phyloP scores from a whole-genome alignment of 2,113 vertebrate genomes.

The Larimichthys polyactis region DNA sequence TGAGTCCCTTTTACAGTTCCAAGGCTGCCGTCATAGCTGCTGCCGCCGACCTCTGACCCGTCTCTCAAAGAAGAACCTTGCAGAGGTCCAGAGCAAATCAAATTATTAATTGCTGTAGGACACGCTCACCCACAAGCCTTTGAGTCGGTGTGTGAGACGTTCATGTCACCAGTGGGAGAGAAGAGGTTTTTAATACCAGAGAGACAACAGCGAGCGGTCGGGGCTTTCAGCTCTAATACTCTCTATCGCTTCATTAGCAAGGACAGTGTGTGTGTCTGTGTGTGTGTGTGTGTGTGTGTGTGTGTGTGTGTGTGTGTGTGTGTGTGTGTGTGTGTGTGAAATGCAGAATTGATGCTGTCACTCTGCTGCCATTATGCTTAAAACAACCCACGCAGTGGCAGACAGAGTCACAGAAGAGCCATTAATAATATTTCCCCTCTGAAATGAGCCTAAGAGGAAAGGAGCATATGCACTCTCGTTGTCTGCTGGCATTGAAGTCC shows the following conservation, averaged over 20 bases:
- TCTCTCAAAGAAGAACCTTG: not conserved
- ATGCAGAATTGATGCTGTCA: slow-evolving; percentile 55
- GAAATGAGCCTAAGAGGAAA: slow-evolving; percentile 51
- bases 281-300: slow-evolving; percentile 36
- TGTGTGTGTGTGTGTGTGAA: slow-evolving; percentile 39
- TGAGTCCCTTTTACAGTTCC: not conserved
- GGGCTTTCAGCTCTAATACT: slow-evolving; percentile 58
- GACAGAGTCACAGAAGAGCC: slow-evolving; percentile 57
- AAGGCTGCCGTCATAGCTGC: not conserved
- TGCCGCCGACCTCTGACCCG: slow-evolving; percentile 13
- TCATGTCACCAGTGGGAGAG: slow-evolving; percentile 46
- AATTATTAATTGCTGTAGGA: slow-evolving; percentile 38
- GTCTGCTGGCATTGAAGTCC: slow-evolving; percentile 49
- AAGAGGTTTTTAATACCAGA: slow-evolving; percentile 38
- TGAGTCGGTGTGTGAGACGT: slow-evolving; percentile 41
- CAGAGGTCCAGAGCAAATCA: slow-evolving; percentile 16
- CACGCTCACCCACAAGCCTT: slow-evolving; percentile 1
- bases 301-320: slow-evolving; percentile 6
- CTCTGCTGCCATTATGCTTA: slow-evolving; percentile 57
- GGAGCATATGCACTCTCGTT: slow-evolving; percentile 38
- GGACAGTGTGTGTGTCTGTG: slow-evolving; percentile 29
- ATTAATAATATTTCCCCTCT: slow-evolving; percentile 59
- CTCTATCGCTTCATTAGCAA: slow-evolving; percentile 65
- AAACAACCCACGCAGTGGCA: slow-evolving; percentile 60
- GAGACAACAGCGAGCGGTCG: slow-evolving; percentile 40